phyloP scores from a whole-genome alignment of 2,113 vertebrate genomes.

The Bungarus multicinctus region DNA sequence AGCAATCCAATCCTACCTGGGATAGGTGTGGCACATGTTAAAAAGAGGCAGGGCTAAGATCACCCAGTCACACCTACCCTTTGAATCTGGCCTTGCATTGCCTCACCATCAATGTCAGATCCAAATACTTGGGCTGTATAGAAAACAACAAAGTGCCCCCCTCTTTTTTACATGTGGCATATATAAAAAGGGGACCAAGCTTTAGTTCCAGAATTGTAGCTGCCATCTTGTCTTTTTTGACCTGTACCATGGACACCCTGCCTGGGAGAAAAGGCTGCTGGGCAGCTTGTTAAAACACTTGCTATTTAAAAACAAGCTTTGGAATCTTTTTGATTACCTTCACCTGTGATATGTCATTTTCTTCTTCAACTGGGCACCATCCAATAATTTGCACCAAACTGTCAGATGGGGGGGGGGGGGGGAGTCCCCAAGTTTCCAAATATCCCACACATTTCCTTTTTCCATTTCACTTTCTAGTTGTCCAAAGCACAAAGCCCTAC shows the following conservation, averaged over 20 bases:
- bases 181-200: neutral
- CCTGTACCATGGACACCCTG: neutral
- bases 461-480: constrained; percentile 3
- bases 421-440: neutral
- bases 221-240: neutral
- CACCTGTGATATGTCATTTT: neutral
- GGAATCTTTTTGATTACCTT: neutral
- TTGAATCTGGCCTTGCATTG: neutral
- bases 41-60: neutral
- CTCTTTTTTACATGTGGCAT: neutral
- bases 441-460: constrained; percentile 43
- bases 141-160: neutral
- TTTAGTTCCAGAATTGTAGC: neutral
- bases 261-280: neutral
- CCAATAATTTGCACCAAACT: accelerated
- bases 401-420: neutral
- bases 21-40: neutral
- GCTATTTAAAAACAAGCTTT: neutral
- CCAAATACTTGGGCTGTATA: neutral
- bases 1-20: neutral
- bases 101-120: neutral
- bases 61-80: neutral
- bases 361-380: neutral
- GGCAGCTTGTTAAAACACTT: neutral
- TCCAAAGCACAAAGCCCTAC: constrained; percentile 47